Base-by-base conservation (phyloP, 2,797 vertebrate species). In the Oreonectes daqikongensis region DNA sequence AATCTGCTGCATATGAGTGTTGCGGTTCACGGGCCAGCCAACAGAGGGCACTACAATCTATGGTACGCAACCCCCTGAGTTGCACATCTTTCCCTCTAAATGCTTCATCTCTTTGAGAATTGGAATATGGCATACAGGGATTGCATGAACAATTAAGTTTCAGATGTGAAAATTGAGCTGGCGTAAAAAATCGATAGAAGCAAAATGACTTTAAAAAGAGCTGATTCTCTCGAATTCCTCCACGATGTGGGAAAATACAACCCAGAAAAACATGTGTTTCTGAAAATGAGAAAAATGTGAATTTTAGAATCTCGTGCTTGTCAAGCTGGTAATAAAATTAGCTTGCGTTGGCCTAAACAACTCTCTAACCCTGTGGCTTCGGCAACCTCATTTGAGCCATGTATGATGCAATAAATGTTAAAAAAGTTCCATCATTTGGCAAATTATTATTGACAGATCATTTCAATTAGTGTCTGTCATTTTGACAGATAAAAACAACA, bases 41-140 rank as follows among this genome's bases (percentile, higher is more conserved):
- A 74, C 20, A 84, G 81, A 79, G 69, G 79, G 77, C 81, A 77
- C 59, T 81, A 15, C 55, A 67, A 77, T 59, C 79, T 79, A 46
- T 75, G 35, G 9, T 68, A 72, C 42, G 61, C 22, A 12, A 50
- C 14, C 26, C 30, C 64, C 38, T 22, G 26, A 18, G 28, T 46
- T 30, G 22, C 48, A 63, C 46, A 55, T 61, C 67, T 42, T 71
- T 63, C 63, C 38, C 66, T 55, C 44, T 35, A 46, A 72, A 40
- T 75, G 42, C 46, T 72, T 71, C n/a, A 52, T 52, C 72, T 78
- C 57, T 72, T 64, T 69, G 53, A 50, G 61, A 66, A 79, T 38
- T 71, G 72, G 53, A 69, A 79, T 66, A 71, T 63, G 70, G 52
- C 77, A 70, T 48, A 24, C 28, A 69, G 28, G 65, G 60, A 76